Evolutionary conservation across 1,140 invertebrate species (phyloP).

Genomic region (Armadillidium nasatum): DNA sequence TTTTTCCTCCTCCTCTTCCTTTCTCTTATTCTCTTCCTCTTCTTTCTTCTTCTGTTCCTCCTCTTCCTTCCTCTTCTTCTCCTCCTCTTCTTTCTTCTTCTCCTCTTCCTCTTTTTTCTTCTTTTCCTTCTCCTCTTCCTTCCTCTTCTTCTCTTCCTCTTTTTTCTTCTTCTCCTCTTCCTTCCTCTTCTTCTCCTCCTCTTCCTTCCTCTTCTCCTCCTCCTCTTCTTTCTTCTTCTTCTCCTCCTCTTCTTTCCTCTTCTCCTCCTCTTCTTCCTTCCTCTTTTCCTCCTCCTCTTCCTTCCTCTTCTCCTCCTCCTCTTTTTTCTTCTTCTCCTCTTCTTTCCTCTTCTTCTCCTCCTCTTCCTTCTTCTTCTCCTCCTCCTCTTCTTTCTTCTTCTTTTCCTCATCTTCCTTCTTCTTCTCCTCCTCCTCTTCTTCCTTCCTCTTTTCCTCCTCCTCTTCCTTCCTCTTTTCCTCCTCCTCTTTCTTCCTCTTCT

Average conservation of each 20-base stretch:
- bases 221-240: not conserved
- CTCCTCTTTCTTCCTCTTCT: not conserved
- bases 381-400: not conserved
- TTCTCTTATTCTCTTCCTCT: too few species aligned
- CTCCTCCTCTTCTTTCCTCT: not conserved
- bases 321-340: not conserved
- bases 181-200: not conserved
- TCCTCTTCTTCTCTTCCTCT: not conserved
- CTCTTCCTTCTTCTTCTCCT: not conserved
- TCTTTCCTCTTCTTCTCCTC: not conserved
- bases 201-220: not conserved
- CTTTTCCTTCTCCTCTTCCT: not conserved
- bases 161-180: not conserved
- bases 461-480: not conserved
- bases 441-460: slow-evolving; percentile 19
- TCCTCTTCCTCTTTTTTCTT: not conserved
- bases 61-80: not conserved
- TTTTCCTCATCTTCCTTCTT: too few species aligned
- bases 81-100: not conserved
- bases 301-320: not conserved
- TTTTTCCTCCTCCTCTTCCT: not conserved
- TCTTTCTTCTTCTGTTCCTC: too few species aligned
- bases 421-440: slow-evolving; percentile 16
- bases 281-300: not conserved
- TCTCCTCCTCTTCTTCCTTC: not conserved